Percentiles rank a stretch among this genome's conserved stretches.
These are phyloP conservation scores for Osmerus mordax DNA, from an alignment of 2,113 vertebrate species.

Conservation along the genomic window DNA sequence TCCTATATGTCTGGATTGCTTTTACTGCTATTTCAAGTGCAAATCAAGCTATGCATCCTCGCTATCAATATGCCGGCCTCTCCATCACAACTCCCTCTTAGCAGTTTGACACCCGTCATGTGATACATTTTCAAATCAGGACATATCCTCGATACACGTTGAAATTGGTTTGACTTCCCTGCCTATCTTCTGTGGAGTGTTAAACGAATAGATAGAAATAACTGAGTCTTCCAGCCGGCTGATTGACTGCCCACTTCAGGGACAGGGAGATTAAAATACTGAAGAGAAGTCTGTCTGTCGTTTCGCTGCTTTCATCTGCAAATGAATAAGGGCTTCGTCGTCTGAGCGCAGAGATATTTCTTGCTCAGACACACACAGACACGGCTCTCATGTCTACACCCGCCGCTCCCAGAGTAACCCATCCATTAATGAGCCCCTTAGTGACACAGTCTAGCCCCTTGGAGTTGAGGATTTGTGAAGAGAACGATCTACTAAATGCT, in stretches of 20 bases:
- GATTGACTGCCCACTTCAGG: background rate
- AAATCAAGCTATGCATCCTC: conserved; percentile 10
- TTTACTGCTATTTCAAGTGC: conserved; percentile 1
- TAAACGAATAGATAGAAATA: background rate
- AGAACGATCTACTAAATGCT: too few relatives aligned
- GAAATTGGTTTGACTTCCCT: background rate
- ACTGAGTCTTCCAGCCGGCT: background rate
- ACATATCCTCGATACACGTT: background rate
- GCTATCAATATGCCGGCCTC: background rate
- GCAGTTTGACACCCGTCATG: background rate
- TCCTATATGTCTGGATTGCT: too few relatives aligned
- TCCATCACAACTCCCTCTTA: background rate
- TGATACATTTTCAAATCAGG: background rate
- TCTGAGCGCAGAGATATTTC: background rate
- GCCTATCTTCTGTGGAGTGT: background rate
- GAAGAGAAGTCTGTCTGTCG: background rate
- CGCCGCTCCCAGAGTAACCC: too few relatives aligned
- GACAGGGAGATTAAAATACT: background rate
- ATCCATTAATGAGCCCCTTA: too few relatives aligned
- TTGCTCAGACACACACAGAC: background rate
- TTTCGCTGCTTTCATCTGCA: background rate
- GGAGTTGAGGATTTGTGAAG: too few relatives aligned
- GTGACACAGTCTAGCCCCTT: too few relatives aligned
- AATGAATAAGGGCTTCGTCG: background rate
- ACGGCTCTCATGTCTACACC: too few relatives aligned